These are phyloP conservation scores for Pandemis cinnamomeana DNA, from an alignment of 2,888 invertebrate species.

Conservation along the genomic window DNA sequence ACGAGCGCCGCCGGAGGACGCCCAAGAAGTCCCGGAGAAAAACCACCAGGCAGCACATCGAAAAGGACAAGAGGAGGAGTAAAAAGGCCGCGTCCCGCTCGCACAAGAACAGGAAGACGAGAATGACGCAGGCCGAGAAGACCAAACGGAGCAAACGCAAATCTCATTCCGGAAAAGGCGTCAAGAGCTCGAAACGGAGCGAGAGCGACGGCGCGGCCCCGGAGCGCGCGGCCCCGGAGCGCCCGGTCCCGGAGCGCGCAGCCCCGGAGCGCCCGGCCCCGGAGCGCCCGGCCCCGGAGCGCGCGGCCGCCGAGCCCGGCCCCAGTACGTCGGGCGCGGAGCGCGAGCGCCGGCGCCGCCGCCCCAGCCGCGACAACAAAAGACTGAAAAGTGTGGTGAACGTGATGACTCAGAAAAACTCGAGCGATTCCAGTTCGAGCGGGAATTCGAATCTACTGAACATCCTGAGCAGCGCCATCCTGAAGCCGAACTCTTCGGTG, in stretches of 20 bases:
- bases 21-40: constrained; percentile 53
- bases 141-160: constrained; percentile 60
- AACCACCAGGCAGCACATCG: constrained; percentile 42
- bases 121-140: constrained; percentile 41
- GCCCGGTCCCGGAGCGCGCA: no score
- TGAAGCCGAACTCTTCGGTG: constrained; percentile 41
- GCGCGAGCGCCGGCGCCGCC: constrained; percentile 37
- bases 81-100: constrained; percentile 51
- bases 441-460: constrained; percentile 46
- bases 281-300: constrained; percentile 25
- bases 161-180: constrained; percentile 65
- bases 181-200: constrained; percentile 61
- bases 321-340: background rate
- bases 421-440: constrained; percentile 54
- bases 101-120: constrained; percentile 46
- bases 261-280: background rate
- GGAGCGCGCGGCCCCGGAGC: constrained; percentile 1
- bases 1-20: constrained; percentile 46
- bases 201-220: background rate
- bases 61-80: constrained; percentile 49
- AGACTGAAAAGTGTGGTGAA: constrained; percentile 77
- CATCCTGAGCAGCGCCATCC: constrained; percentile 40
- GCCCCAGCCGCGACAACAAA: constrained; percentile 59
- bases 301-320: background rate
- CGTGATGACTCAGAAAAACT: constrained; percentile 59